Conservation (phyloP, 2,888 invertebrate genomes). For the Drosophila mulleri region DNA sequence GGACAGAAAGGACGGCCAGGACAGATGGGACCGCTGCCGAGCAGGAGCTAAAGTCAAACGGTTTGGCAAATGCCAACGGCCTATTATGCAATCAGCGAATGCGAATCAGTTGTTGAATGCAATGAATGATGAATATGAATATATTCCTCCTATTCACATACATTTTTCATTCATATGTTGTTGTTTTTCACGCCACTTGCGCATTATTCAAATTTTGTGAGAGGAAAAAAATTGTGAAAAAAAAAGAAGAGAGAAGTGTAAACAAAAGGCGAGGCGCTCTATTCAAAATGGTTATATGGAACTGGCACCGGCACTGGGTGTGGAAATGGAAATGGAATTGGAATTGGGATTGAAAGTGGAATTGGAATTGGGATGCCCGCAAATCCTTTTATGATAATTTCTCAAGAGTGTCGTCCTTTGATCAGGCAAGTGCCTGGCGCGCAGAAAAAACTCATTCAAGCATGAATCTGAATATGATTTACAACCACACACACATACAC, state of each 20-base stretch:
- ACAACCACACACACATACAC: conserved; percentile 67
- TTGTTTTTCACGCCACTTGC: conserved; percentile 74
- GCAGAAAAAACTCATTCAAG: conserved; percentile 82
- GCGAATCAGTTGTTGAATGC: conserved; percentile 30
- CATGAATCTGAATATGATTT: conserved; percentile 82
- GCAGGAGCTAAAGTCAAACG: conserved; percentile 35
- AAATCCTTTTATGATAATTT: conserved; percentile 84
- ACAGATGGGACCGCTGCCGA: not conserved
- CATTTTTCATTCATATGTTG: conserved; percentile 6
- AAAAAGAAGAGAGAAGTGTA: conserved; percentile 8
- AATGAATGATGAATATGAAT: conserved; percentile 49
- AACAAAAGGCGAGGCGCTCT: conserved; percentile 71
- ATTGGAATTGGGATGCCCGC: conserved; percentile 52
- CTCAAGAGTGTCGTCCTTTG: conserved; percentile 85
- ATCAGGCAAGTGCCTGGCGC: conserved; percentile 81
- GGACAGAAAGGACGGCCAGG: not conserved
- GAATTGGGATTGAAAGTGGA: conserved; percentile 14
- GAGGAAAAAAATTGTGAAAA: conserved; percentile 16
- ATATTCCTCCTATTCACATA: conserved; percentile 25
- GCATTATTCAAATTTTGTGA: conserved; percentile 77
- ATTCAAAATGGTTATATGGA: conserved; percentile 60
- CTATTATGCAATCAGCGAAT: conserved; percentile 64
- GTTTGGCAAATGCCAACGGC: conserved; percentile 40
- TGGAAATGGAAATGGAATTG: conserved; percentile 14
- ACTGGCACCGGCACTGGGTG: not conserved